Evolutionary conservation across 1,140 invertebrate species (phyloP).

Genomic region (Diabrotica undecimpunctata): DNA sequence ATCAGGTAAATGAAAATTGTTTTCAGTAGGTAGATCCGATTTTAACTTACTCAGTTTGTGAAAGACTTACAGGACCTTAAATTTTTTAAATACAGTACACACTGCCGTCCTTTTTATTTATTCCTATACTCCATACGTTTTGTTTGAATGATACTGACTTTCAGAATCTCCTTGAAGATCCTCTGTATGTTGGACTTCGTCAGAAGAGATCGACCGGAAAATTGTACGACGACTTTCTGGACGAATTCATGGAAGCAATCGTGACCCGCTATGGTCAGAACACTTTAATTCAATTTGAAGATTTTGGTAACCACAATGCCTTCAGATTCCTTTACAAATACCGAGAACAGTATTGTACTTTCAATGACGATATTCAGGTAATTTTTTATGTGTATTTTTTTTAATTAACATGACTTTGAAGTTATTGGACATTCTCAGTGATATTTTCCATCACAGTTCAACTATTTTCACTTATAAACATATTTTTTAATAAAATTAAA

Average conservation of each 20-base stretch:
- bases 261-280: slow-evolving; percentile 88
- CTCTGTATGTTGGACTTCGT: slow-evolving; percentile 90
- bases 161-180: slow-evolving; percentile 83
- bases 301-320: slow-evolving; percentile 93
- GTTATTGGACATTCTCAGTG: too few relatives aligned
- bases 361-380: slow-evolving; percentile 93
- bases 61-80: too few relatives aligned
- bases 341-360: slow-evolving; percentile 83
- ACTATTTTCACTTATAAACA: too few relatives aligned
- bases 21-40: neutral
- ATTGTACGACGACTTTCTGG: slow-evolving; percentile 92
- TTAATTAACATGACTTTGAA: too few relatives aligned
- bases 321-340: slow-evolving; percentile 86
- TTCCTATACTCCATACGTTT: too few relatives aligned
- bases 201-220: slow-evolving; percentile 81
- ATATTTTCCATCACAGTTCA: too few relatives aligned
- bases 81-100: too few relatives aligned
- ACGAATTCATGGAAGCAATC: slow-evolving; percentile 97
- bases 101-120: too few relatives aligned
- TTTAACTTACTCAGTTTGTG: too few relatives aligned
- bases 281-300: slow-evolving; percentile 91
- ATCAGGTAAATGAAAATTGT: slow-evolving; percentile 32
- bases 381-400: neutral
- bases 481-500: too few relatives aligned
- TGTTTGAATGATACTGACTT: too few relatives aligned